phyloP scores from a whole-genome alignment of 35 echinoderm and acorn worm species.

The Acanthaster planci region DNA sequence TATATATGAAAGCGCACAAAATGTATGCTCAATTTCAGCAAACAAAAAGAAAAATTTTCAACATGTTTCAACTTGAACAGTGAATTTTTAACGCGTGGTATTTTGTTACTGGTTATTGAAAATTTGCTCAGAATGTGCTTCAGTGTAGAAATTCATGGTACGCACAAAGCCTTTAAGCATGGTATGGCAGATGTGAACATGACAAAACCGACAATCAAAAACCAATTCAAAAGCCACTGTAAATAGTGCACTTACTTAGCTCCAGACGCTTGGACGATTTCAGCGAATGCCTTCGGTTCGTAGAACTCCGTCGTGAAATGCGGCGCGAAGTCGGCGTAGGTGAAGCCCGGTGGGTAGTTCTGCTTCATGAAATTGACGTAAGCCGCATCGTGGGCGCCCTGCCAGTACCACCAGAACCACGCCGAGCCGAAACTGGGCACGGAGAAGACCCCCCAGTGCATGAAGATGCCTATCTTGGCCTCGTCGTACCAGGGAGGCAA shows the following conservation, averaged over 20 bases:
- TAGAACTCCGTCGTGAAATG: slow-evolving; percentile 76
- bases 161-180: no score
- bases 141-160: no score
- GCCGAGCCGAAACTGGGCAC: slow-evolving; percentile 76
- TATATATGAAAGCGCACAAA: no score
- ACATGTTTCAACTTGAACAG: no score
- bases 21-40: no score
- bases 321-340: slow-evolving; percentile 86
- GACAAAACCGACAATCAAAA: no score
- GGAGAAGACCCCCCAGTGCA: slow-evolving; percentile 82
- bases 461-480: slow-evolving; percentile 83
- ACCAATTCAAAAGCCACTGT: no score
- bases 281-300: slow-evolving; percentile 71
- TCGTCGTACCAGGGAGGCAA: slow-evolving; percentile 84
- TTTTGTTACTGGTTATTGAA: no score
- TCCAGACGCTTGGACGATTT: slow-evolving; percentile 72
- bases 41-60: no score
- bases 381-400: slow-evolving; percentile 27
- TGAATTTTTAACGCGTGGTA: no score
- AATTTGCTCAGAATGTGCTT: no score
- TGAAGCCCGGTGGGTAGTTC: slow-evolving; percentile 79
- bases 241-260: slow-evolving; percentile 94
- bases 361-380: slow-evolving; percentile 69
- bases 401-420: slow-evolving; percentile 90
- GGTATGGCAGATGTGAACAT: no score